Conservation (phyloP, 1,140 invertebrate genomes). For the Zaprionus taronus region DNA sequence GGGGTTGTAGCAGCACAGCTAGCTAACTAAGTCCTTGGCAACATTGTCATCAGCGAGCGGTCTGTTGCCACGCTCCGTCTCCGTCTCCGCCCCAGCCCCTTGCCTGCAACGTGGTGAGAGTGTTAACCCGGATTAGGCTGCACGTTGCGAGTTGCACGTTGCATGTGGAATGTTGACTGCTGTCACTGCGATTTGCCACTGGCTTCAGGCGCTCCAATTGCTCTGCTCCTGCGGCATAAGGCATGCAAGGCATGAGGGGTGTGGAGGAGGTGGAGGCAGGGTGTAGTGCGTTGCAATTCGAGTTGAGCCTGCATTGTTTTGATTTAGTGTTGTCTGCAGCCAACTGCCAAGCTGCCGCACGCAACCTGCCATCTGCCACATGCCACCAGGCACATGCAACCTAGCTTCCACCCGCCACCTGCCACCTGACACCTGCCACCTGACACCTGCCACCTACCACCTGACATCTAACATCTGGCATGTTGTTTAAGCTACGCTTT, state of each 20-base stretch:
- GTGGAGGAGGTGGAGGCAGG: neutral
- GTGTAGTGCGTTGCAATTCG: neutral
- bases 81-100: neutral
- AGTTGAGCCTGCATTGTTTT: slow-evolving; percentile 39
- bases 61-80: neutral
- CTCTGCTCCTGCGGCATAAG: neutral
- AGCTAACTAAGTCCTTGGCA: neutral
- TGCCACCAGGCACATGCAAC: neutral
- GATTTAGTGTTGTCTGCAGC: slow-evolving; percentile 32
- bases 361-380: slow-evolving; percentile 13
- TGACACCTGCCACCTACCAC: neutral
- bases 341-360: slow-evolving; percentile 5
- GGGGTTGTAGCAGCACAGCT: neutral
- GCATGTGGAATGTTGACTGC: slow-evolving; percentile 36
- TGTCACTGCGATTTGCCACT: slow-evolving; percentile 35
- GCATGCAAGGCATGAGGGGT: neutral
- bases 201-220: neutral
- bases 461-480: slow-evolving; percentile 5
- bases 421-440: neutral
- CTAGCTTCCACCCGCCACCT: neutral
- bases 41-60: neutral
- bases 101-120: neutral
- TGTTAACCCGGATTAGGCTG: slow-evolving; percentile 43
- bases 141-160: slow-evolving; percentile 33
- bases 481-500: slow-evolving; percentile 2